A percentile compares a stretch with the other conserved stretches of the same genome.
Conservation (phyloP, 2,888 invertebrate species). For the Neuroscelio doddi region DNA sequence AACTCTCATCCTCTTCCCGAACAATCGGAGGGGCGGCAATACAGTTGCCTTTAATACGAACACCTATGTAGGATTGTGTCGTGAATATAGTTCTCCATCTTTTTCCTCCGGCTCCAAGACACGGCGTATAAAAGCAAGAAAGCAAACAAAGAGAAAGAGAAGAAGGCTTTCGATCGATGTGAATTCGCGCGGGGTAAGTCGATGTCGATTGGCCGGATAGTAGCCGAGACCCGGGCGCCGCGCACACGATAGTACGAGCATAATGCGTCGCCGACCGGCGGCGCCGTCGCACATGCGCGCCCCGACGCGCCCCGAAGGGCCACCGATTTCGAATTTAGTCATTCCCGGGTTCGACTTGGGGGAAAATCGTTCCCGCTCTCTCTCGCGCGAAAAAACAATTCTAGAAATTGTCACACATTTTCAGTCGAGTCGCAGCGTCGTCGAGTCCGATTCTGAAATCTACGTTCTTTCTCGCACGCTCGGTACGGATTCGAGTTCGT, state of each 20-base stretch:
- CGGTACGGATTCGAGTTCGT: background rate
- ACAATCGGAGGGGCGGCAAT: too few relatives aligned
- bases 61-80: too few relatives aligned
- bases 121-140: background rate
- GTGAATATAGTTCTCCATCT: too few relatives aligned
- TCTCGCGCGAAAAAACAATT: too few relatives aligned
- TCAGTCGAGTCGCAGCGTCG: too few relatives aligned
- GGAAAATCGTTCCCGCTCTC: constrained; percentile 62
- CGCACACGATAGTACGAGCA: constrained; percentile 58
- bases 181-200: constrained; percentile 49
- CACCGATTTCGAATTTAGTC: constrained; percentile 72
- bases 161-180: constrained; percentile 46
- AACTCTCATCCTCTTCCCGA: too few relatives aligned
- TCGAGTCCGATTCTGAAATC: too few relatives aligned
- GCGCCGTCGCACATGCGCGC: constrained; percentile 68
- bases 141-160: background rate
- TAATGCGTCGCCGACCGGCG: constrained; percentile 66
- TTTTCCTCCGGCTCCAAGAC: too few relatives aligned
- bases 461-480: too few relatives aligned
- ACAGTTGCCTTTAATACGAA: too few relatives aligned
- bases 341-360: constrained; percentile 70
- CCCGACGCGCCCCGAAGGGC: constrained; percentile 64
- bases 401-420: too few relatives aligned
- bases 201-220: constrained; percentile 65
- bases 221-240: constrained; percentile 50